These are phyloP conservation scores for Cataglyphis cursor DNA, from an alignment of 2,888 invertebrate genomes.

Conservation along the genomic window DNA sequence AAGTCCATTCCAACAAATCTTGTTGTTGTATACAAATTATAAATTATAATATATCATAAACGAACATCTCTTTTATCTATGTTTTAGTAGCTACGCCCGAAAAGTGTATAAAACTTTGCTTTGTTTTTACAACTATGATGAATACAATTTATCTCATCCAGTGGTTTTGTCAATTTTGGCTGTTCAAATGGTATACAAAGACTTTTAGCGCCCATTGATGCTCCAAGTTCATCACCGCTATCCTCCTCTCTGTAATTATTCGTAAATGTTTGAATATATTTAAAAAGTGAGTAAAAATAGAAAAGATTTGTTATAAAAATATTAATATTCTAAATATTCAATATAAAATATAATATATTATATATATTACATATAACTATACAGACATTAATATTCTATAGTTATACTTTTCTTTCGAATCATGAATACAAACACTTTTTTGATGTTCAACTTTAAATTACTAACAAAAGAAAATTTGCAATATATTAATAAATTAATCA, in stretches of 20 bases:
- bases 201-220: constrained; percentile 99
- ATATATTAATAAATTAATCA: neutral
- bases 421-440: neutral
- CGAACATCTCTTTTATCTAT: neutral
- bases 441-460: neutral
- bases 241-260: constrained; percentile 89
- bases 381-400: no score
- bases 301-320: neutral
- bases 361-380: no score
- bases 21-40: neutral
- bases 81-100: constrained; percentile 97
- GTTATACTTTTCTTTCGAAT: neutral
- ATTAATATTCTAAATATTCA: neutral
- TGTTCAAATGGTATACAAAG: constrained; percentile 99
- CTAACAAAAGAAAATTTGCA: neutral
- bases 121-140: constrained; percentile 94
- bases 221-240: constrained; percentile 91
- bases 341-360: no score
- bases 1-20: neutral
- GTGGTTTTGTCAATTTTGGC: constrained; percentile 82
- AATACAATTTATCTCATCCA: constrained; percentile 92
- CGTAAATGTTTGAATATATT: constrained; percentile 20
- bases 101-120: constrained; percentile 95
- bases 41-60: neutral
- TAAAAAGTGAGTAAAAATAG: neutral